Evolutionary conservation across 2,113 vertebrate species (phyloP), one percentile per base, ranked within the genome.

Genomic region (Struthidea cinerea): DNA sequence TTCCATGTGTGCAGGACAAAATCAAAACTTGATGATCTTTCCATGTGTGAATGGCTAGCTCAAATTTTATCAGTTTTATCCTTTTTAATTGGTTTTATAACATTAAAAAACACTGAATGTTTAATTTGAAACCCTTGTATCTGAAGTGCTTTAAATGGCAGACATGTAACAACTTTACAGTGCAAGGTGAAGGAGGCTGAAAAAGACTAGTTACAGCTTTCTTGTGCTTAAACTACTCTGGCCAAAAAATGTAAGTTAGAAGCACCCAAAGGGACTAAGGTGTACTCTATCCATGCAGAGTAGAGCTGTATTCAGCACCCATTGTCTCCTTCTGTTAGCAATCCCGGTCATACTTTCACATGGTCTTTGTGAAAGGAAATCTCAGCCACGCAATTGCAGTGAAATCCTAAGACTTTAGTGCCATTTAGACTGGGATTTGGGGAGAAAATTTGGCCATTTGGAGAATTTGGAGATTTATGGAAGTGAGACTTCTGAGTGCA

Each of bases 1-100:
- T 78, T 91, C 63, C 69, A 56, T 56, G 16, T 89, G 23, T 82
- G 60, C 53, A 92, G 56, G 82, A 89, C 67, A 97, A 89, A 94
- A 85, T 81, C 22, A 91, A 83, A 91, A 84, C 33, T 65, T 73
- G 47, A 65, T 90, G 23, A 84, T 63, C 50, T 91, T 94, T 61
- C 68, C 41, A 63, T 27, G 69, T 91, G 26, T 90, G 73, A 95
- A 63, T 86, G 46, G 27, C n/a, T 87, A 87, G 28, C 67, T 94
- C 26, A 83, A 50, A 73, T 84, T 88, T 47, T 77, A 37, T 93
- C 95, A 55, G 41, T 60, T 94, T 92, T 77, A 84, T 67, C 23
- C 33, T 78, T 90, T 68, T 21, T 77, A 84, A 69, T 8, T 46
- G 3, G 5, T 74, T 92, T 87, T 59, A 37, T 64, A 41, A 11